phyloP scores from a whole-genome alignment of 1,140 invertebrate species.

The Aporrectodea caliginosa region DNA sequence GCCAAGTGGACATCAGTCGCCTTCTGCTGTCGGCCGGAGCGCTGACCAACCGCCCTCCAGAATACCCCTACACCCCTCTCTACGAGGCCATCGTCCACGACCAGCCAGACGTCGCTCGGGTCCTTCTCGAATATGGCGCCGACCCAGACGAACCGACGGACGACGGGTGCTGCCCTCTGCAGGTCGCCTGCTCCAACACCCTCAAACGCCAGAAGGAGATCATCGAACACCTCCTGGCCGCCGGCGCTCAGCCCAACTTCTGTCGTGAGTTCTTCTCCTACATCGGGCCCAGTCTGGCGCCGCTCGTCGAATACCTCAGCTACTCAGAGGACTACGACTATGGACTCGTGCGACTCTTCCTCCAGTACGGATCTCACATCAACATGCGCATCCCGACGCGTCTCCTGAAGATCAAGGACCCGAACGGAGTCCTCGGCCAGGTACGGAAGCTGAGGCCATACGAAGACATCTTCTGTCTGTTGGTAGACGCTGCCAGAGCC shows the following conservation, averaged over 20 bases:
- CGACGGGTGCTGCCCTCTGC: conserved; percentile 73
- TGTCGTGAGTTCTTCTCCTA: conserved; percentile 61
- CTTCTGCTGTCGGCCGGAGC: conserved; percentile 21
- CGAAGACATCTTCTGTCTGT: conserved; percentile 21
- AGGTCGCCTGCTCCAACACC: conserved; percentile 79
- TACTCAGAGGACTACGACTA: conserved; percentile 68
- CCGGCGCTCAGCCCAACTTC: conserved; percentile 74
- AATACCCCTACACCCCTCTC: conserved; percentile 74
- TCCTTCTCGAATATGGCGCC: conserved; percentile 63
- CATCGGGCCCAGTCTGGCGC: conserved; percentile 59
- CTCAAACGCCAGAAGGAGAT: conserved; percentile 65
- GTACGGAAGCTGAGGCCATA: conserved; percentile 7
- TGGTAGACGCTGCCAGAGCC: conserved; percentile 9
- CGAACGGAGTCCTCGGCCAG: conserved; percentile 12
- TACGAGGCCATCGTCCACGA: conserved; percentile 71
- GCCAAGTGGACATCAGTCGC: conserved; percentile 34
- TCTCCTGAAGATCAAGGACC: conserved; percentile 18
- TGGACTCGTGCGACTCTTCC: conserved; percentile 67
- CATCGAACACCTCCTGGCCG: conserved; percentile 66
- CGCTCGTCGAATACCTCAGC: conserved; percentile 76
- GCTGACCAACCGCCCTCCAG: conserved; percentile 61
- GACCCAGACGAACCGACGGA: conserved; percentile 62
- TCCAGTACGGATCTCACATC: conserved; percentile 65
- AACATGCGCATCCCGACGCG: conserved; percentile 22
- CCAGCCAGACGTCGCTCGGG: conserved; percentile 60